Conservation (phyloP, 1,140 invertebrate species). For the Drosophila auraria region DNA sequence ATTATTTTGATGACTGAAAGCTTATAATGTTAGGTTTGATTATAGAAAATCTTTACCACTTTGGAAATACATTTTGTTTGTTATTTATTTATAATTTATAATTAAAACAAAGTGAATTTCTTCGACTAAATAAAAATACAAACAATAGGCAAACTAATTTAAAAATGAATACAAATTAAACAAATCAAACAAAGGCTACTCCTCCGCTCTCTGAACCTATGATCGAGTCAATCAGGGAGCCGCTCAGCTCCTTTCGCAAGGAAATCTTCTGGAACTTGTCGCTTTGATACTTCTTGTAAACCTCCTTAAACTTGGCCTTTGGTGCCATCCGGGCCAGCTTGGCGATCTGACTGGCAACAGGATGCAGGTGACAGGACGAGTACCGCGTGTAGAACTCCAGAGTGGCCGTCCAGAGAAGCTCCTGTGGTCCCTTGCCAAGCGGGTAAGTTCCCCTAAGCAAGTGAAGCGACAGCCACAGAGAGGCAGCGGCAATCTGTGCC, state of each 20-base stretch:
- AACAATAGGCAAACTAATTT: too few relatives aligned
- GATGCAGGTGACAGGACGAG: constrained; percentile 86
- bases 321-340: constrained; percentile 87
- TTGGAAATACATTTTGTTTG: too few relatives aligned
- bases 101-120: too few relatives aligned
- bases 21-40: too few relatives aligned
- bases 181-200: constrained; percentile 11
- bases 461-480: constrained; percentile 86
- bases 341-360: constrained; percentile 88
- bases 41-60: too few relatives aligned
- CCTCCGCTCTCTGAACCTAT: constrained; percentile 39
- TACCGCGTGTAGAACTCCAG: constrained; percentile 88
- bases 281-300: constrained; percentile 88
- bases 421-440: constrained; percentile 73
- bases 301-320: constrained; percentile 87
- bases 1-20: too few relatives aligned
- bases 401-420: constrained; percentile 87
- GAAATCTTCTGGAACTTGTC: constrained; percentile 88
- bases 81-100: too few relatives aligned
- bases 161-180: too few relatives aligned
- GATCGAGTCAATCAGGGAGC: constrained; percentile 74
- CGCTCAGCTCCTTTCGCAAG: constrained; percentile 86
- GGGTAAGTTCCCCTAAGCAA: constrained; percentile 84
- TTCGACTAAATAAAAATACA: too few relatives aligned
- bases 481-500: constrained; percentile 85